Evolutionary conservation across 2,113 vertebrate species (phyloP).

Genomic region (Butorides virescens): DNA sequence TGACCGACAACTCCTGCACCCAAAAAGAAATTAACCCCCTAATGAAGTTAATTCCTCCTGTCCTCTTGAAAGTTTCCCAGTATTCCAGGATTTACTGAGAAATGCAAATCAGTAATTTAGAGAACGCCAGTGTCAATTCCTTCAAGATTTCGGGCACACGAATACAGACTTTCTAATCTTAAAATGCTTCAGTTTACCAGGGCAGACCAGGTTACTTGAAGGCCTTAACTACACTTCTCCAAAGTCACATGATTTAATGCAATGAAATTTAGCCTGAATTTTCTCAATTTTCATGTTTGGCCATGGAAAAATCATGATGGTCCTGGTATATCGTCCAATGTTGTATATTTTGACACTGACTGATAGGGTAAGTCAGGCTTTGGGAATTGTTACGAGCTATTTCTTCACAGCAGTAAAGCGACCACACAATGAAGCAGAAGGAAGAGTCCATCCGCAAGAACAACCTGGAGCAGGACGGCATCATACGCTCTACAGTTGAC

Average conservation of each 20-base stretch:
- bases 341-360: neutral
- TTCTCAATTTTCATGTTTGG: neutral
- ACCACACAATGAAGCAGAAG: rapidly evolving
- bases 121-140: neutral
- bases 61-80: neutral
- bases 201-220: neutral
- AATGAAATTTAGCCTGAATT: neutral
- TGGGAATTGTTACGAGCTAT: neutral
- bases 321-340: neutral
- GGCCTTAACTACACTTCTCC: neutral
- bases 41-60: neutral
- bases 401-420: neutral
- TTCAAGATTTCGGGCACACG: neutral
- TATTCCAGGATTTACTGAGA: neutral
- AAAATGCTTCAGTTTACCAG: neutral
- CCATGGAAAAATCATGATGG: neutral
- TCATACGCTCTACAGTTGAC: neutral
- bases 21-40: neutral
- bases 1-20: neutral
- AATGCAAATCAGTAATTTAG: neutral
- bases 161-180: neutral
- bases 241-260: neutral
- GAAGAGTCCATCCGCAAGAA: neutral
- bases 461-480: neutral
- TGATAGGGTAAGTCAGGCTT: neutral